Evolutionary conservation across 2,113 vertebrate species (phyloP), one percentile per base, ranked within the genome.

Genomic region (Datnioides undecimradiatus): DNA sequence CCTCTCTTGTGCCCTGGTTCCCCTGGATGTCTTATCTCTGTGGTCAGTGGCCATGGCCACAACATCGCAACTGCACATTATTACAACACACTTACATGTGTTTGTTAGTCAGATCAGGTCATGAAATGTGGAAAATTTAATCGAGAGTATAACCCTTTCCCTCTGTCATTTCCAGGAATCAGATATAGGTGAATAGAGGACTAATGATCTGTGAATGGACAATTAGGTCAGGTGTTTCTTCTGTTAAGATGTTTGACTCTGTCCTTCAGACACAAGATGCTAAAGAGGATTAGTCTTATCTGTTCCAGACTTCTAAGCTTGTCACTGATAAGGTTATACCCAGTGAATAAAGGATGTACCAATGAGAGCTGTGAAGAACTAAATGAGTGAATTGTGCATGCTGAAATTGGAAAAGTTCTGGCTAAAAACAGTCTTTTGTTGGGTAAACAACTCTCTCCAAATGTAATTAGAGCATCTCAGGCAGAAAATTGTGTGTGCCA

Each of bases 221-320:
- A 68, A 33, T 21, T 76, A 3, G 66, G 67, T 79, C 38, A 66
- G 41, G 31, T 34, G 25, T 68, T 73, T 21, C 57, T 41, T 48
- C 19, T 38, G 19, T 13, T 23, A 60, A 79, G 40, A 62, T 81
- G 40, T 85, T 88, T 82, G 81, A 80, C 45, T 78, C 40, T 71
- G 52, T 77, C 72, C 66, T 76, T 49, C 52, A 79, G 79, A 64
- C 54, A 59, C 0, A 33, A 60, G 27, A n/a, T 23, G 14, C 21
- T 16, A 46, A 48, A 58, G 38, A 73, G 34, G 72, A 83, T 87
- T 86, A 83, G 21, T 72, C 31, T 86, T 79, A 89, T 86, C 80
- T 73, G 68, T 66, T 67, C 54, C 60, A 81, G 55, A 43, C 52
- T 11, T 76, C 40, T 64, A 80, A 84, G 54, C 48, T 29, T 34